A percentile compares a stretch with the other conserved stretches of the same genome.
Evolutionary conservation across 2,797 vertebrate genomes (phyloP).

Genomic region (Onychomys leucogaster): DNA sequence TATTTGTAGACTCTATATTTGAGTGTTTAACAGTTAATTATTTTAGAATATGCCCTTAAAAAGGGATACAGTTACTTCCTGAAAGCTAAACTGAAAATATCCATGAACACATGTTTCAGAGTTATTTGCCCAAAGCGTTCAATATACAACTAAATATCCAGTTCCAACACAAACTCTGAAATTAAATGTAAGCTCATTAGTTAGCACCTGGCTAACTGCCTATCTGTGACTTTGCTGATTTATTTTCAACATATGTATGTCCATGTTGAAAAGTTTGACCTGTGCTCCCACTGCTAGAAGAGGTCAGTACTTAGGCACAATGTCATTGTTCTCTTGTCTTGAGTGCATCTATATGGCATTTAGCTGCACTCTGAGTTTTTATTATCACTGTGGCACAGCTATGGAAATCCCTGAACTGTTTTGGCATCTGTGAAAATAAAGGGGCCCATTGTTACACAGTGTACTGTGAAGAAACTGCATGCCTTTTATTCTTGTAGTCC

Average conservation of each 20-base stretch:
- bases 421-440: constrained; percentile 64
- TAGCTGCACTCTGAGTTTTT: constrained; percentile 75
- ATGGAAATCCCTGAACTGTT: constrained; percentile 73
- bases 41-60: not conserved
- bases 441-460: constrained; percentile 59
- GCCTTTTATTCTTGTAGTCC: constrained; percentile 75
- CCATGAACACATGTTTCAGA: not conserved
- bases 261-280: not conserved
- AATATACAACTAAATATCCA: not conserved
- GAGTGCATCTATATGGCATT: constrained; percentile 72
- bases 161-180: constrained; percentile 20
- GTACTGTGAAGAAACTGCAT: constrained; percentile 69
- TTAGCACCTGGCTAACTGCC: not conserved
- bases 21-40: constrained; percentile 12
- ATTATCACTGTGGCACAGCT: constrained; percentile 70
- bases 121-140: not conserved
- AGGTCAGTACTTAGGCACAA: constrained; percentile 74
- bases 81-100: constrained; percentile 35
- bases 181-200: not conserved
- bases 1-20: not conserved
- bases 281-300: not conserved
- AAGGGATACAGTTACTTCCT: not conserved
- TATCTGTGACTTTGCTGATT: not conserved
- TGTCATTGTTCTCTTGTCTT: constrained; percentile 65
- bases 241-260: not conserved